Base-by-base conservation (phyloP, 2,113 vertebrate genomes). In the Tachycineta bicolor region DNA sequence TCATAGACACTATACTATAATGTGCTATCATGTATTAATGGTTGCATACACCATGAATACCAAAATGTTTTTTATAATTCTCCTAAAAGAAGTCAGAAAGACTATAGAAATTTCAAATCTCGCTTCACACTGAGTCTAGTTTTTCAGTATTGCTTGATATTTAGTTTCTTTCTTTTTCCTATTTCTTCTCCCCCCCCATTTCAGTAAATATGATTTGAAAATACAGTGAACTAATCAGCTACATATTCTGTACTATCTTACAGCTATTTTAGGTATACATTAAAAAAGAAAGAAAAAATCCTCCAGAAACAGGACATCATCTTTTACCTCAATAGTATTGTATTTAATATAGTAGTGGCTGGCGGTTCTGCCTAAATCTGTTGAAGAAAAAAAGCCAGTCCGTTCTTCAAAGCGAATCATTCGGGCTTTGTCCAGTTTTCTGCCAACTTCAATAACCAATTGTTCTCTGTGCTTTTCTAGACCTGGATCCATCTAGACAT, bases 301-400 rank as follows among this genome's bases (percentile, higher is more conserved):
- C 5, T 29, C 58, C 59, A 28, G 33, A 96, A 94, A 83, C 17
- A 86, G 75, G 82, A 92, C 8, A 46, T 43, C 26, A 63, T 95
- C 67, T 82, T 94, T 87, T 98, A 99, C 99, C 99, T 99, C 99
- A 47, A 99, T 99, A 55, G 99, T 99, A 96, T 98, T 99, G 96
- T 99, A 99, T 95, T 98, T 99, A 97, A 99, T 99, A 97, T 99
- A 99, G 97, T 98, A 99, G 97, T 99, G 99, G 93, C 99, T 99
- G 90, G 99, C 98, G 3, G 99, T 99, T 97, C 99, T 98, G 92
- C 99, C 99, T 95, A 99, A 97, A 96, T 99, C 99, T 7, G 99
- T 99, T 47, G 99, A 99, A 64, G 98, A 98, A 92, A 99, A 99
- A 97, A 99, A 99, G 28, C 99, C 99, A 17, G 99, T 99, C 81